These are phyloP conservation scores for Amazona vittata DNA, from an alignment of 2,113 vertebrate species.

Conservation along the genomic window DNA sequence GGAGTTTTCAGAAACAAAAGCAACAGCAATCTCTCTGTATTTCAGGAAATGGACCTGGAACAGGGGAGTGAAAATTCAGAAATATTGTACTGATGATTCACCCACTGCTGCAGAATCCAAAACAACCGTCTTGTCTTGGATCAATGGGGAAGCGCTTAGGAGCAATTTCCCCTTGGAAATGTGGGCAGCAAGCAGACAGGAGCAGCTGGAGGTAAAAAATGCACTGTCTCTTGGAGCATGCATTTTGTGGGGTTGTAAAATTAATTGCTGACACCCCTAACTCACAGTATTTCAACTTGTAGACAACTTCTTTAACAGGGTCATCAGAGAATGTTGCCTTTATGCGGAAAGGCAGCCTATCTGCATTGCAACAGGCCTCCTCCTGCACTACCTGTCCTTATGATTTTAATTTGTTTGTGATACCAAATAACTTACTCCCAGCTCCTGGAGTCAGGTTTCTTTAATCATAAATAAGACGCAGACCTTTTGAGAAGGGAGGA, in stretches of 20 bases:
- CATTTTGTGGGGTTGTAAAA: background rate
- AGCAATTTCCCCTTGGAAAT: conserved; percentile 59
- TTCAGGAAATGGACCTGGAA: background rate
- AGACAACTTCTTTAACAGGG: background rate
- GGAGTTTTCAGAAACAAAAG: background rate
- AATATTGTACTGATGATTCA: background rate
- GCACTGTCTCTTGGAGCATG: background rate
- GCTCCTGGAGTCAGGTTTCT: background rate
- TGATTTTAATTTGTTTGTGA: background rate
- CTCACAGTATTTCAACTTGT: background rate
- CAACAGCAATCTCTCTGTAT: background rate
- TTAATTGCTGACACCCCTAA: background rate
- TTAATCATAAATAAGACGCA: background rate
- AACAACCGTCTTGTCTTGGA: background rate
- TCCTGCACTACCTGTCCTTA: background rate
- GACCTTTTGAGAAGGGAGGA: background rate
- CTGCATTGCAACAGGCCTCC: background rate
- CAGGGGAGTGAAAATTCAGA: background rate
- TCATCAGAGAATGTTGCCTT: background rate
- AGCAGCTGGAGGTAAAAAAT: background rate
- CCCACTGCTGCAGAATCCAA: background rate
- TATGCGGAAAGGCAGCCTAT: background rate
- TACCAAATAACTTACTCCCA: background rate
- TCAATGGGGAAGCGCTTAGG: conserved; percentile 52
- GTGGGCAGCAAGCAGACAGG: background rate